Evolutionary conservation across 2,113 vertebrate genomes (phyloP), one percentile per base, ranked within the genome.

Genomic region (Phasianus colchicus): DNA sequence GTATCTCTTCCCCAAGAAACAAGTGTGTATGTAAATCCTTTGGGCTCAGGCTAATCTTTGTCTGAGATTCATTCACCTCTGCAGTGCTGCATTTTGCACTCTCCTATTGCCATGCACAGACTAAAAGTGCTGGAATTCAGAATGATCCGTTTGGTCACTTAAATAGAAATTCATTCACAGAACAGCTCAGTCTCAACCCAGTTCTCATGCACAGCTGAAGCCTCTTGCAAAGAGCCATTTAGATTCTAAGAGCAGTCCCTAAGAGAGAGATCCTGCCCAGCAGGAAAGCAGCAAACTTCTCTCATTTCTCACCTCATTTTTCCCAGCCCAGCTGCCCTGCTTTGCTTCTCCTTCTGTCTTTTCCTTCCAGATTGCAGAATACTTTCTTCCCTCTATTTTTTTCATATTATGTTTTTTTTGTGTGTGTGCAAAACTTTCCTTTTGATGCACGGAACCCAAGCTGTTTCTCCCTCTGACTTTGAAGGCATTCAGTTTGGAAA

Each of bases 31-130:
- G 16, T 32, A 47, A 60, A 42, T 63, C 27, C 52, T 57, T 13
- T 18, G 30, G 47, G 18, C 30, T 73, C 47, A 57, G 52, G 11
- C 2, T 67, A 8, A 48, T 24, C 48, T 64, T 52, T 34, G 42
- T 1, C 0, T 38, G 43, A 64, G 27, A 11, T 40, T 52, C 72
- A 64, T 69, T 22, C 32, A 45, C 17, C 36, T 48, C 50, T 48
- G 38, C 21, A 32, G 3, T 0, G 2, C 25, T 66, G 45, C 11
- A 1, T 4, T 36, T 42, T 5, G 7, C 6, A 21, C 21, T 12
- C 7, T 45, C 54, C 38, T 24, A 42, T 11, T 36, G 24, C 61
- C 50, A 14, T 3, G 4, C 40, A 36, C 3, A 10, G 20, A 52
- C 36, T 64, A 11, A 9, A 77, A 67, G 29, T 12, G 10, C 38